phyloP scores from a whole-genome alignment of 2,797 vertebrate species.

The Anabacerthia variegaticeps region DNA sequence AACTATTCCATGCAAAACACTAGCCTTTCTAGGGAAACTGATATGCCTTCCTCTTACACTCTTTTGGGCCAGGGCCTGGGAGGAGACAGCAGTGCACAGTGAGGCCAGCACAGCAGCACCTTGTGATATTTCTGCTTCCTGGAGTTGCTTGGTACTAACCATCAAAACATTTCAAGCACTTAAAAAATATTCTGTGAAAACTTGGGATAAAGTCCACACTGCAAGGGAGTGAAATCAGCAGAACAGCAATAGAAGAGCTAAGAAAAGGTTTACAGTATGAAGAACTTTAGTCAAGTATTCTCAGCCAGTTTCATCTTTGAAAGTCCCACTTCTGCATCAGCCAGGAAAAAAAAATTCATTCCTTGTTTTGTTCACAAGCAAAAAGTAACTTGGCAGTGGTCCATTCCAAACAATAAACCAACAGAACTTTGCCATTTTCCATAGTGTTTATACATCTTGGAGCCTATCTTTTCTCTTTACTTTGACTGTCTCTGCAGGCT shows the following conservation, averaged over 20 bases:
- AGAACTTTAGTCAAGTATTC: neutral
- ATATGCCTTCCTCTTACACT: neutral
- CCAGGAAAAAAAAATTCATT: neutral
- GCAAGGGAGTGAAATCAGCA: neutral
- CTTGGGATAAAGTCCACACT: neutral
- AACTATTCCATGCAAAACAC: conserved; percentile 26
- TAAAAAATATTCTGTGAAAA: neutral
- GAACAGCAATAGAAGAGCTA: neutral
- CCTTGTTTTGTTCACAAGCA: conserved; percentile 20
- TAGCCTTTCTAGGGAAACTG: conserved; percentile 7
- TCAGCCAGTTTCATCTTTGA: neutral
- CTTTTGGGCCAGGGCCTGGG: neutral
- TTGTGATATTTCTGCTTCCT: neutral
- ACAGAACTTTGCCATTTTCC: neutral
- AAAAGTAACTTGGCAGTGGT: neutral
- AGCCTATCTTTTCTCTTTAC: neutral
- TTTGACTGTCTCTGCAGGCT: neutral
- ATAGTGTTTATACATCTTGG: neutral
- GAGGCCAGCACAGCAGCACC: neutral
- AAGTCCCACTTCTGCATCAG: neutral
- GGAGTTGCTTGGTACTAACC: neutral
- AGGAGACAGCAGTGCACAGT: neutral
- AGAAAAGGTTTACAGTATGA: neutral
- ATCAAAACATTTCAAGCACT: neutral
- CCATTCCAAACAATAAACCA: conserved; percentile 15